Conservation (phyloP, 2,888 invertebrate genomes). For the Nomada fucata region DNA sequence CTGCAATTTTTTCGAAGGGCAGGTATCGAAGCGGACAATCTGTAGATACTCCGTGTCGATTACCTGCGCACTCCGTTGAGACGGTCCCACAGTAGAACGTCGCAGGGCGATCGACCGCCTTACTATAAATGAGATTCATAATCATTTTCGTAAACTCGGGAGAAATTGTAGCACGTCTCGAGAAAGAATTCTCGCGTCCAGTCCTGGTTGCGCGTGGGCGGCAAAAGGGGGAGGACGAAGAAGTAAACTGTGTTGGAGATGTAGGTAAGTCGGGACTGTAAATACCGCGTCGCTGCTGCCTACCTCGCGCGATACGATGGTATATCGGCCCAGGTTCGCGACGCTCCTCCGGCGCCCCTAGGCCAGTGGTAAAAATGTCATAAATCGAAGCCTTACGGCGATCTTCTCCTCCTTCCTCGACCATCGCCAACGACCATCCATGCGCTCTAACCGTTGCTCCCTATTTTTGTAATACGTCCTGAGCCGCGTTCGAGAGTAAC, state of each 20-base stretch:
- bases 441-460: no score
- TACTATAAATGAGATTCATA: no score
- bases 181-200: neutral
- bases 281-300: conserved; percentile 72
- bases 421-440: neutral
- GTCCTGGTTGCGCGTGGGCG: conserved; percentile 60
- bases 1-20: no score
- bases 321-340: conserved; percentile 52
- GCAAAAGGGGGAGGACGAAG: conserved; percentile 40
- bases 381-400: conserved; percentile 54
- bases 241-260: conserved; percentile 62
- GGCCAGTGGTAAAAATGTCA: conserved; percentile 35
- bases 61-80: neutral
- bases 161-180: no score
- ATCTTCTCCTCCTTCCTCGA: neutral
- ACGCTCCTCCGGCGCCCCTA: conserved; percentile 23
- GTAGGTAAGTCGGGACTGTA: conserved; percentile 70
- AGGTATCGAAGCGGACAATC: neutral
- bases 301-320: conserved; percentile 64
- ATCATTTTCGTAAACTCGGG: no score
- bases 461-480: no score
- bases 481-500: no score
- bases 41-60: neutral
- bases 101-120: neutral
- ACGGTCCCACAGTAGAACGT: neutral